Percentiles rank a stretch among this genome's conserved stretches.
Conservation (phyloP, 2,113 vertebrate species). For the Melanerpes aurifrons region DNA sequence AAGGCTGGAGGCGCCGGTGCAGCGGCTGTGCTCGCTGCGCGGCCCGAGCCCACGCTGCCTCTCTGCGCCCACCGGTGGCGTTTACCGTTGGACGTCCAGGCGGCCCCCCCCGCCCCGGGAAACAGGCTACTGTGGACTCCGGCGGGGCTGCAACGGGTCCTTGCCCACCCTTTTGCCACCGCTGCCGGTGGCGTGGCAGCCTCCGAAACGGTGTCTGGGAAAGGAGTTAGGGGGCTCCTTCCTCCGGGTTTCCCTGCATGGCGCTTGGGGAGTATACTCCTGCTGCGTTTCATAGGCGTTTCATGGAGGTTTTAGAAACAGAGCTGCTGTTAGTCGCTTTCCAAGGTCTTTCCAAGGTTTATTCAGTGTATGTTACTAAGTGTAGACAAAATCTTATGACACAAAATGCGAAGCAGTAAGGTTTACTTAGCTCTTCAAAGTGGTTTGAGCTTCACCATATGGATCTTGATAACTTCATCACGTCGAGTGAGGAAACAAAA, state of each 20-base stretch:
- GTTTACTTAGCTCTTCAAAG: neutral
- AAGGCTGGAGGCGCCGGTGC: neutral
- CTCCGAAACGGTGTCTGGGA: accelerated
- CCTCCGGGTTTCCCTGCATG: neutral
- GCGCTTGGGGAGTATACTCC: neutral
- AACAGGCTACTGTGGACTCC: neutral
- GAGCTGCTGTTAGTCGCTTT: neutral
- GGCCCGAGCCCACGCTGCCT: neutral
- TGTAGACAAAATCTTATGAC: neutral
- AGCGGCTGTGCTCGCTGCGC: neutral
- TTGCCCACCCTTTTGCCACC: neutral
- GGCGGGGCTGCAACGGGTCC: neutral
- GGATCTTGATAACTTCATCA: neutral
- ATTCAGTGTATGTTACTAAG: accelerated
- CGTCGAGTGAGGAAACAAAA: neutral
- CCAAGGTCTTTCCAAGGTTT: neutral
- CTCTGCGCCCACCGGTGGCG: neutral
- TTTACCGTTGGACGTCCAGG: neutral
- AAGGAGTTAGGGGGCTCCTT: neutral
- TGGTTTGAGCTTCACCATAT: neutral
- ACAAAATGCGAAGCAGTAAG: accelerated
- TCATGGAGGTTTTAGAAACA: neutral
- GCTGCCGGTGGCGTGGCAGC: neutral
- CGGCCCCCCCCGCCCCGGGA: neutral
- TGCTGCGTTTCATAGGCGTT: neutral